phyloP scores from a whole-genome alignment of 1,140 invertebrate species.

The Platyura marginata region DNA sequence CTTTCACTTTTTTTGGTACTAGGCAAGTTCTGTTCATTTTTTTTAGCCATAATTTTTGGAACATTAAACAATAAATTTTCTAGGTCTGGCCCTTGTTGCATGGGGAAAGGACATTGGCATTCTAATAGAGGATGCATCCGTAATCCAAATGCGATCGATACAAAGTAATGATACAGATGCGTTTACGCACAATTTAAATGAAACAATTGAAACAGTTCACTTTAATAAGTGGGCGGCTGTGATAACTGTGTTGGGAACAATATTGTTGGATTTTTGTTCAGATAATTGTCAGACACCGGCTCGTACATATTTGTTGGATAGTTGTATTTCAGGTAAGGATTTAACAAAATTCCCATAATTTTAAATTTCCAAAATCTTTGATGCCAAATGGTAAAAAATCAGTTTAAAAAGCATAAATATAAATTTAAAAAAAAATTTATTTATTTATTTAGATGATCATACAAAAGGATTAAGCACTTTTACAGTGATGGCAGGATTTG shows the following conservation, averaged over 20 bases:
- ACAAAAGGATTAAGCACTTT: slow-evolving; percentile 60
- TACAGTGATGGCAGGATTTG: slow-evolving; percentile 67
- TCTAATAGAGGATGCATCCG: too few species aligned
- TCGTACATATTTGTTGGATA: slow-evolving; percentile 64
- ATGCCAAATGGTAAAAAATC: background rate
- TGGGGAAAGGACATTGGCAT: too few species aligned
- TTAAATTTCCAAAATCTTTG: background rate
- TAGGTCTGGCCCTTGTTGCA: background rate
- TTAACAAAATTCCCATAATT: background rate
- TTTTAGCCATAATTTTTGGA: too few species aligned
- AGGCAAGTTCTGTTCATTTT: background rate
- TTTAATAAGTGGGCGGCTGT: background rate
- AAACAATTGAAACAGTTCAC: too few species aligned
- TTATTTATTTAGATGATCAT: slow-evolving; percentile 57
- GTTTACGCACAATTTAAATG: too few species aligned
- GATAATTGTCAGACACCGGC: slow-evolving; percentile 71
- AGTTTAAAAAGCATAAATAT: too few species aligned
- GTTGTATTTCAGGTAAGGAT: slow-evolving; percentile 48
- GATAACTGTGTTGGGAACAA: background rate
- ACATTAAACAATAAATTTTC: too few species aligned
- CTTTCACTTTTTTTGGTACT: background rate
- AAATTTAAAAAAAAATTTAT: too few species aligned
- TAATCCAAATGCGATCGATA: too few species aligned
- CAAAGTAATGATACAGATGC: too few species aligned
- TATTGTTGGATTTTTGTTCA: slow-evolving; percentile 21